These are phyloP conservation scores for Myiozetetes cayanensis DNA, from an alignment of 2,113 vertebrate species.

Conservation along the genomic window DNA sequence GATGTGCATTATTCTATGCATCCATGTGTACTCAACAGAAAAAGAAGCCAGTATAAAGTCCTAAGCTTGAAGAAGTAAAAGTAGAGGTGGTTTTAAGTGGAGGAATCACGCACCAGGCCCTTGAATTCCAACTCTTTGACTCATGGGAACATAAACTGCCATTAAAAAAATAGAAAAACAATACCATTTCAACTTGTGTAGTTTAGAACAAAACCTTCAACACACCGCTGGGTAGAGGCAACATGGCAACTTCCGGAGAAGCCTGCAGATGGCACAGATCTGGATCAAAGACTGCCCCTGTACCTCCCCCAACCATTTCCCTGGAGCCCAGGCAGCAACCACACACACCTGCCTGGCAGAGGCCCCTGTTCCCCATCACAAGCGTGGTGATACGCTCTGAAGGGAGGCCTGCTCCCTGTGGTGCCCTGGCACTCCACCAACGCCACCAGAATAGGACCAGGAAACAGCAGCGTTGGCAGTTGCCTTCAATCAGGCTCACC, in stretches of 20 bases:
- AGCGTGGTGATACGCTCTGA: neutral
- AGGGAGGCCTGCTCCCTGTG: neutral
- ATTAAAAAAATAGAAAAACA: neutral
- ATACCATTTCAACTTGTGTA: neutral
- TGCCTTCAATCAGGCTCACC: neutral
- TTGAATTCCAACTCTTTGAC: neutral
- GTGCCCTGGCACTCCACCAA: neutral
- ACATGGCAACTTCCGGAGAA: neutral
- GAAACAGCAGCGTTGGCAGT: neutral
- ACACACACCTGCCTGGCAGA: neutral
- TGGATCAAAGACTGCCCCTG: neutral
- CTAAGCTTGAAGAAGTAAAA: neutral
- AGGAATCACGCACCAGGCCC: neutral
- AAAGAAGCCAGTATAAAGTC: neutral
- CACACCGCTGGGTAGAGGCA: fast-evolving
- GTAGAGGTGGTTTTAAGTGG: neutral
- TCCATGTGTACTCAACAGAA: neutral
- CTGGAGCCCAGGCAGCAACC: neutral
- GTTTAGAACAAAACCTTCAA: neutral
- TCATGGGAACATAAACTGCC: neutral
- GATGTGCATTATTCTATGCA: neutral
- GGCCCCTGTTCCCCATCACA: neutral
- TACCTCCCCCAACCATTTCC: fast-evolving
- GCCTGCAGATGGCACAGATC: neutral
- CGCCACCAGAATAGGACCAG: neutral